Conservation (phyloP, 2,888 invertebrate species). For the Dasypogon diadema region DNA sequence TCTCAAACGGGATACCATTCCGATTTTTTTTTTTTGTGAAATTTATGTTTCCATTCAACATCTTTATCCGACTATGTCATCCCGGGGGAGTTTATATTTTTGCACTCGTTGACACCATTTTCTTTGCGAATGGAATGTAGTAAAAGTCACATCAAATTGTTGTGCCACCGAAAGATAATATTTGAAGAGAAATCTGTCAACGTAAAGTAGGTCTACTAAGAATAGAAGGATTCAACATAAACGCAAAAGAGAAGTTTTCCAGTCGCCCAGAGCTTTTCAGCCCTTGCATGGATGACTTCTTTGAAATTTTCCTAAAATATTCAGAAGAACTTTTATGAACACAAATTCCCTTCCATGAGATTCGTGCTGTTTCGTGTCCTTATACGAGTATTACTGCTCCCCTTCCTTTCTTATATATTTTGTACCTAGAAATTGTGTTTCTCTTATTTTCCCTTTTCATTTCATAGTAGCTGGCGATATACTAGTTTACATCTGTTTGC, state of each 20-base stretch:
- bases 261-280: background rate
- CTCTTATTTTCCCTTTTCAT: background rate
- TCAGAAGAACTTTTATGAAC: slow-evolving; percentile 49
- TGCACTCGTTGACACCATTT: slow-evolving; percentile 22
- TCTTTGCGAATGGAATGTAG: background rate
- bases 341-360: slow-evolving; percentile 35
- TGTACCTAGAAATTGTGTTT: slow-evolving; percentile 5
- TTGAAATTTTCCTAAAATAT: slow-evolving; percentile 45
- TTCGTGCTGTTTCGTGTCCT: slow-evolving; percentile 14
- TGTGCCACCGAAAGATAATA: slow-evolving; percentile 40
- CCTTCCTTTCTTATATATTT: background rate
- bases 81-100: background rate
- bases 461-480: background rate
- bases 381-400: too few species aligned
- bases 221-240: slow-evolving; percentile 6
- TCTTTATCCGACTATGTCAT: background rate
- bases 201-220: slow-evolving; percentile 9
- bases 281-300: slow-evolving; percentile 7
- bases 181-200: slow-evolving; percentile 45
- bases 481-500: slow-evolving; percentile 18
- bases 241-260: background rate
- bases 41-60: background rate
- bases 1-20: too few species aligned
- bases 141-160: slow-evolving; percentile 36
- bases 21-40: too few species aligned